Conservation (phyloP, 2,888 invertebrate genomes). For the Volucella bombylans region DNA sequence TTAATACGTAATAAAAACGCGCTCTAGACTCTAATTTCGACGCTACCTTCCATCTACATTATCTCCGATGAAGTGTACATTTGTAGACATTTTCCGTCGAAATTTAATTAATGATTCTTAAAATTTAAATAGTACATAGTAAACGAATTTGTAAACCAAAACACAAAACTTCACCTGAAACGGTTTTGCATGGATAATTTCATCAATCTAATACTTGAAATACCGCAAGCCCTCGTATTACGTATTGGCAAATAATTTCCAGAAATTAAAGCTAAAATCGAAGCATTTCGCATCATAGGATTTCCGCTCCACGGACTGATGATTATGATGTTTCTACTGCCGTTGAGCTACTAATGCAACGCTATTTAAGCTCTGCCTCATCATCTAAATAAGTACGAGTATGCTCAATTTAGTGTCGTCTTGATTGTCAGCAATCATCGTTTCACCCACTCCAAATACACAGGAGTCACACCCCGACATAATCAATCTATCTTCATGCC, state of each 20-base stretch:
- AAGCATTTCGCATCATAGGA: conserved; percentile 30
- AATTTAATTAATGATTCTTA: too few relatives aligned
- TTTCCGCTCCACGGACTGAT: conserved; percentile 21
- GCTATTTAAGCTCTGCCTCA: background rate
- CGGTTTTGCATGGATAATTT: too few relatives aligned
- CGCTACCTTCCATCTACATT: too few relatives aligned
- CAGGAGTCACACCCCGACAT: background rate
- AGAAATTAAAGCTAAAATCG: conserved; percentile 20
- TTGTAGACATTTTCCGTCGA: too few relatives aligned
- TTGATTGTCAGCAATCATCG: conserved; percentile 11
- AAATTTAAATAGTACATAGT: too few relatives aligned
- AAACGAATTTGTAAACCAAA: too few relatives aligned
- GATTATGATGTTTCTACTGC: background rate
- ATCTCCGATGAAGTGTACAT: too few relatives aligned
- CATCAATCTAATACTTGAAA: too few relatives aligned
- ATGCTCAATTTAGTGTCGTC: conserved; percentile 27
- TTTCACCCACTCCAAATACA: conserved; percentile 17
- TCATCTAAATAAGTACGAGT: conserved; percentile 28
- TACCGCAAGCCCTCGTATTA: background rate
- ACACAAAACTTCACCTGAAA: too few relatives aligned
- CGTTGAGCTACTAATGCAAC: background rate
- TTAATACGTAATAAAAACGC: too few relatives aligned
- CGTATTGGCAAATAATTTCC: conserved; percentile 14
- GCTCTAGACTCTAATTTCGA: too few relatives aligned
- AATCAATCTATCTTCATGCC: too few relatives aligned